Conservation (phyloP, 1,140 invertebrate species). For the Microplitis demolitor region DNA sequence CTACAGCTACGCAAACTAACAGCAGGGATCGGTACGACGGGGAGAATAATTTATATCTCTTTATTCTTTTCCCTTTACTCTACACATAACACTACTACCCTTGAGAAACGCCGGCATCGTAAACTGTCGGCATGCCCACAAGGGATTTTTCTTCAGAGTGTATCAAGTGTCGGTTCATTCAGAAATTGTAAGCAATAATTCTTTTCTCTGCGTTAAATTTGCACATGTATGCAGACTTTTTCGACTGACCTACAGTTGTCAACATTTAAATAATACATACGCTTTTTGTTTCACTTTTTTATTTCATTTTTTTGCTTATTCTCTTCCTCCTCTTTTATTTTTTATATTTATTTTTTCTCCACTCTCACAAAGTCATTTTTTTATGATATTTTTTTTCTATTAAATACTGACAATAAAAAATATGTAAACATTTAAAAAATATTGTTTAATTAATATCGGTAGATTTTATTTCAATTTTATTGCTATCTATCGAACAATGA, state of each 20-base stretch:
- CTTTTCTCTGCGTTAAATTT: neutral
- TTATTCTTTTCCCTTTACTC: slow-evolving; percentile 5
- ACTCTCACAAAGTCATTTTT: no score
- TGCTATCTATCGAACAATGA: no score
- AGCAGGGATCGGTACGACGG: slow-evolving; percentile 10
- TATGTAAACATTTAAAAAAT: no score
- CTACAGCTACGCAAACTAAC: neutral
- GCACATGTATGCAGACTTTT: neutral
- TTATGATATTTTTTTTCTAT: no score
- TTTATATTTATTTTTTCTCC: neutral
- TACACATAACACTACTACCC: neutral
- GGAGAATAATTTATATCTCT: slow-evolving; percentile 30
- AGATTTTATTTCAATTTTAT: no score
- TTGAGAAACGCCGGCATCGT: neutral
- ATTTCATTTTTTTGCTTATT: neutral
- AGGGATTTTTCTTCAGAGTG: neutral
- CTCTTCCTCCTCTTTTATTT: neutral
- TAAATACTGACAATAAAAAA: no score
- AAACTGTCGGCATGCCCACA: neutral
- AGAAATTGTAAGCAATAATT: neutral
- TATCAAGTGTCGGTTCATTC: neutral
- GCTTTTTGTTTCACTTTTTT: neutral
- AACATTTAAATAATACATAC: neutral
- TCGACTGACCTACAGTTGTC: neutral
- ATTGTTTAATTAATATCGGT: no score